Evolutionary conservation across 2,113 vertebrate genomes (phyloP), one percentile per base, ranked within the genome.

Genomic region (Capricornis sumatraensis): DNA sequence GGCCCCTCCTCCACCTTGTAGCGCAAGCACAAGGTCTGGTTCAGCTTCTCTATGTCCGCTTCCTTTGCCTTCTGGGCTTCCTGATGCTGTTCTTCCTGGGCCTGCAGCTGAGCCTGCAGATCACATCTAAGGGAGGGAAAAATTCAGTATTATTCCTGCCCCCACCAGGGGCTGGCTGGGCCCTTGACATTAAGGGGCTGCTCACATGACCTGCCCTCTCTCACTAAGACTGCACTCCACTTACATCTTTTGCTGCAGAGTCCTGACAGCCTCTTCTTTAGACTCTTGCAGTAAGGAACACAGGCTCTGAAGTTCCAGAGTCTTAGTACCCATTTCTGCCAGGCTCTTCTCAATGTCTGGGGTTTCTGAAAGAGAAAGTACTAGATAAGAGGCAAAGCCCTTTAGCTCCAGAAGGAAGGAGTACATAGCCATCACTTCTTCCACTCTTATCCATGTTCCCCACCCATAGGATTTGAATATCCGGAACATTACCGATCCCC

Each of bases 211-310:
- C 55, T 57, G 28, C 19, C 45, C 28, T 52, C 45, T 60, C 43
- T 83, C 89, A n/a, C 36, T 25, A 1, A 90, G 47, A 40, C 87
- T 36, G 2, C 0, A 0, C 7, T 11, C 14, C 58, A 96, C 99
- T 98, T 97, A 99, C 99, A 99, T 98, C 94, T 99, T 95, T 0
- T 0, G 96, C 95, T 98, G 98, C 83, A 98, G 95, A 0, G 87
- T 95, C 92, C 87, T 95, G 33, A 98, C 85, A 50, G 99, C 91
- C 81, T 98, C 98, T 89, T 98, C 98, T 60, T 98, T 98, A 88
- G 97, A 96, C 0, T 98, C 98, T n/a, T 98, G 98, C 33, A 98
- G 79, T 88, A 96, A 97, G 23, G 36, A 94, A 87, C 97, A 98
- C 67, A 99, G 93, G 33, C 83, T 95, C 52, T 97, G 2, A 0